Conservation (phyloP, 2,113 vertebrate species). For the Cygnus atratus region DNA sequence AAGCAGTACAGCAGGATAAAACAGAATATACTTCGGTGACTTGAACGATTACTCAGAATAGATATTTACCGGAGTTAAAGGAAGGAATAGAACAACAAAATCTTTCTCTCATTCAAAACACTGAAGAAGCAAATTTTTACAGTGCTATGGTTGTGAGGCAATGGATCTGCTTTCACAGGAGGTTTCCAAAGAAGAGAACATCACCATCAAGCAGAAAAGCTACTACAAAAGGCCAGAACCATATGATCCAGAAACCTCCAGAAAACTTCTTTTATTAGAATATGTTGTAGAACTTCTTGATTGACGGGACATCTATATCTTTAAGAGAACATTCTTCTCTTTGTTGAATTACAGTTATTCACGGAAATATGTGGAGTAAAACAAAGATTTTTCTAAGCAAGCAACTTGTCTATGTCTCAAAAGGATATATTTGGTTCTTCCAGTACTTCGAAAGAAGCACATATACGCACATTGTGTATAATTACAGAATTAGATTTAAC, state of each 20-base stretch:
- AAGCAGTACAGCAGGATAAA: background rate
- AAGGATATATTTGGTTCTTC: background rate
- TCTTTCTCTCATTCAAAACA: background rate
- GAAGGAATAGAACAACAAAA: background rate
- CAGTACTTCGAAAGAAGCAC: background rate
- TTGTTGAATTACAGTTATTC: background rate
- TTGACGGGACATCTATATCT: background rate
- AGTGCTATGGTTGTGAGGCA: rapidly evolving
- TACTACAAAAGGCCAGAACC: background rate
- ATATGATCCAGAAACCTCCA: background rate
- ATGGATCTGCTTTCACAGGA: background rate
- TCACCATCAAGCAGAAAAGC: background rate
- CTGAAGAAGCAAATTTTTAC: background rate
- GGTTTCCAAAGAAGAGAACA: background rate
- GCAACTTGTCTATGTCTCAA: background rate
- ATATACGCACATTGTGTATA: background rate
- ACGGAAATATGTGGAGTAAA: background rate
- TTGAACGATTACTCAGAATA: background rate
- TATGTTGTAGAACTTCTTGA: background rate
- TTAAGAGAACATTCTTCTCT: background rate
- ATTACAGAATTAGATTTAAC: background rate
- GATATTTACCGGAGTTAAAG: background rate
- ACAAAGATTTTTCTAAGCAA: background rate
- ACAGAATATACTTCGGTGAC: background rate
- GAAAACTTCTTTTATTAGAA: background rate